Base-by-base conservation (phyloP, 2,888 invertebrate species). In the Axea sp. region DNA sequence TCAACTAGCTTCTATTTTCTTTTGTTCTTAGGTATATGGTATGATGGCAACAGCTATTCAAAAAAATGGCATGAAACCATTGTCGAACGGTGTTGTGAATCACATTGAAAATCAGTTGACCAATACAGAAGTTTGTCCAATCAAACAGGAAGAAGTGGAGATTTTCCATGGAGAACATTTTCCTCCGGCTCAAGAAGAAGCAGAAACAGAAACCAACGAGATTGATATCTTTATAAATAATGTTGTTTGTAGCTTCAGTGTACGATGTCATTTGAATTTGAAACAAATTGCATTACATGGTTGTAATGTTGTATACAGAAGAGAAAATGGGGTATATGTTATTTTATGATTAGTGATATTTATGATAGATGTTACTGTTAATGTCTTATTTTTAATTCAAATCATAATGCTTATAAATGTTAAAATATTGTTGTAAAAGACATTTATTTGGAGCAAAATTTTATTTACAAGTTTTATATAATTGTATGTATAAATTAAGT, bases 221-320 rank as follows among this genome's bases (percentile, higher is more conserved):
- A 92, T 97, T 88, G 97, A 97, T 89, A 97, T 98, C 87, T 93
- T 95, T 86, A 97, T 98, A 88, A 98, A 96, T 90, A 99, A 99
- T 91, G 98, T 98, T 81, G 98, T 97, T 87, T 96, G 96, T 90
- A 95, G 94, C 91, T 97, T 98, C 91, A 97, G 95, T 91, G 96
- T 98, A 77, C 92, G 96, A 87, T 99, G 98, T 89, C 98, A 98
- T 90, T 91, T 99, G 84, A 97, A 98, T 90, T 91, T 99, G 86
- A 93, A 96, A 85, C 94, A 95, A 86, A 97, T 99, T 81, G 98
- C 98, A 53, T 90, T 96, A 85, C 94, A 94, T 82, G 98, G 97
- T 84, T 91, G 92, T 81, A 97, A 99, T 89, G 98, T 99, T 51
- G 97, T 97, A 87, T 98, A 96, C 87, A 93, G 95, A 74, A 93